phyloP scores from a whole-genome alignment of 1,140 invertebrate species.

The Tetramorium simillimum region DNA sequence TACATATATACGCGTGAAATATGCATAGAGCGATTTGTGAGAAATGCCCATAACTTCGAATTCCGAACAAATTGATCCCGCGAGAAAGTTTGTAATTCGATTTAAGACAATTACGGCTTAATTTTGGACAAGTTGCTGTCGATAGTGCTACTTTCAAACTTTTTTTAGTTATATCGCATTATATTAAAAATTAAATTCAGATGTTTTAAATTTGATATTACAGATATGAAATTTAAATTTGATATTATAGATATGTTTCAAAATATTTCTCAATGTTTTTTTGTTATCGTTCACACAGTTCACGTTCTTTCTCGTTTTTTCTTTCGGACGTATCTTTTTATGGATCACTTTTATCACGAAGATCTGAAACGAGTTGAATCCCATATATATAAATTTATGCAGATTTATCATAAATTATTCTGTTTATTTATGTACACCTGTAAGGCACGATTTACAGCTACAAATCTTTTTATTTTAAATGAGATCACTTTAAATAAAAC shows the following conservation, averaged over 20 bases:
- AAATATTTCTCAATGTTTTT: neutral
- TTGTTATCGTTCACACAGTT: neutral
- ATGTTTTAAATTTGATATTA: neutral
- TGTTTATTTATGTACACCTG: neutral
- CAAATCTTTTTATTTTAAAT: neutral
- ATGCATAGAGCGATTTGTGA: constrained; percentile 2
- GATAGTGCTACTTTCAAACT: neutral
- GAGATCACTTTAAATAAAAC: neutral
- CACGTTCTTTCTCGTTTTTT: neutral
- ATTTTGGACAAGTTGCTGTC: neutral
- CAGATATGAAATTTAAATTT: neutral
- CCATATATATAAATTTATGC: neutral
- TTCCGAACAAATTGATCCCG: neutral
- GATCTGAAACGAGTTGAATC: neutral
- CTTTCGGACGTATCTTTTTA: neutral
- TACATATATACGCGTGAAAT: neutral
- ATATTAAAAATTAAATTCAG: neutral
- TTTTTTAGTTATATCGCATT: too few species aligned
- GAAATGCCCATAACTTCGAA: neutral
- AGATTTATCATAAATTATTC: neutral
- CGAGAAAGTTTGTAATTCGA: neutral
- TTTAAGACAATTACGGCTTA: neutral
- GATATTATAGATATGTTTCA: neutral
- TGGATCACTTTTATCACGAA: neutral
- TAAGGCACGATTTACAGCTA: neutral